phyloP scores from a whole-genome alignment of 2,113 vertebrate species.

The Hippocampus comes region DNA sequence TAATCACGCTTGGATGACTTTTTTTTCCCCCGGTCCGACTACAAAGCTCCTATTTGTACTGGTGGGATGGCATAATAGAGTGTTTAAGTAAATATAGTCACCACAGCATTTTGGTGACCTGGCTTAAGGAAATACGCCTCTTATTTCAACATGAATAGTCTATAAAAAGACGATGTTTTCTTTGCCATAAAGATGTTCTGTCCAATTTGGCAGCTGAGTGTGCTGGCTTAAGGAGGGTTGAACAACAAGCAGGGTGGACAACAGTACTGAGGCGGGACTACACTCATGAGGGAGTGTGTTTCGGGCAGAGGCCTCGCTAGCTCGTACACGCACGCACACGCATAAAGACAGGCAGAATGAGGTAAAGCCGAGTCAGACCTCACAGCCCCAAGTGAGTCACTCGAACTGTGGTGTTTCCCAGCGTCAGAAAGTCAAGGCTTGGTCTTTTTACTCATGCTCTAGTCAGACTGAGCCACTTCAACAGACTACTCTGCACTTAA shows the following conservation, averaged over 20 bases:
- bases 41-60: not conserved
- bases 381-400: conserved; percentile 62
- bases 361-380: conserved; percentile 61
- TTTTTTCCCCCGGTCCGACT: too few species aligned
- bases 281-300: conserved; percentile 46
- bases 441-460: conserved; percentile 46
- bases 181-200: conserved; percentile 13
- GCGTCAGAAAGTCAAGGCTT: conserved; percentile 49
- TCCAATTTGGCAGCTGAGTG: conserved; percentile 37
- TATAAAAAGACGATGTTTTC: conserved; percentile 20
- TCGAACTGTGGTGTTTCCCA: conserved; percentile 50
- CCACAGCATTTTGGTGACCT: not conserved
- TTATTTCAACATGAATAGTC: not conserved
- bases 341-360: conserved; percentile 45
- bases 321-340: conserved; percentile 30
- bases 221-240: conserved; percentile 22
- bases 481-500: conserved; percentile 27
- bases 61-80: too few species aligned
- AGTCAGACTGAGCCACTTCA: conserved; percentile 55
- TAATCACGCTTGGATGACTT: too few species aligned
- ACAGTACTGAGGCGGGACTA: conserved; percentile 50
- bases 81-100: not conserved
- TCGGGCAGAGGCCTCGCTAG: conserved; percentile 18
- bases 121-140: not conserved
- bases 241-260: conserved; percentile 8